phyloP scores from a whole-genome alignment of 2,888 invertebrate species.

The Silvanus unidentatus region DNA sequence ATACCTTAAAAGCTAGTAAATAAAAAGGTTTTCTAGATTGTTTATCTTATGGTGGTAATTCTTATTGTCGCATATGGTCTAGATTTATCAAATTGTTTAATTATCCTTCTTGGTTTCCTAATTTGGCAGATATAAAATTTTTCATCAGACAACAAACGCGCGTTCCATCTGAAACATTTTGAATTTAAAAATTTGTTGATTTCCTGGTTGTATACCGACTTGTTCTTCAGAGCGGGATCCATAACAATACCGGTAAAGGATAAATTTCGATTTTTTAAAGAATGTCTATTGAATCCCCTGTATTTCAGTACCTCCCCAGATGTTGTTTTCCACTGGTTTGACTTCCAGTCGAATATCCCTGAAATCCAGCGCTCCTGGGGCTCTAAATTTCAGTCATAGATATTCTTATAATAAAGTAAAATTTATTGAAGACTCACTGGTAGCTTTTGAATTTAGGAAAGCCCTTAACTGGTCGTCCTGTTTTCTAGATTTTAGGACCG shows the following conservation, averaged over 20 bases:
- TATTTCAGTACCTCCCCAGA: conserved; percentile 63
- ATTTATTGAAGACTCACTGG: background rate
- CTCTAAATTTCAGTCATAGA: conserved; percentile 16
- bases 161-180: conserved; percentile 54
- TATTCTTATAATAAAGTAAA: no score
- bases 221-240: conserved; percentile 50
- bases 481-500: conserved; percentile 26
- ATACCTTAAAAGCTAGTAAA: no score
- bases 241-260: conserved; percentile 66
- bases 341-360: conserved; percentile 66
- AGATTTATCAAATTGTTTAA: background rate
- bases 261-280: conserved; percentile 44
- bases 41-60: background rate
- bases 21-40: no score
- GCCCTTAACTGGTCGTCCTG: conserved; percentile 32
- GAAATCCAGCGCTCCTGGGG: conserved; percentile 71
- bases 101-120: conserved; percentile 8
- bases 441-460: conserved; percentile 23
- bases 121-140: conserved; percentile 65
- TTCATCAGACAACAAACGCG: conserved; percentile 54
- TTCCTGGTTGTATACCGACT: conserved; percentile 20
- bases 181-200: background rate
- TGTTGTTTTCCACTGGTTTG: conserved; percentile 69
- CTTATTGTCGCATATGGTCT: background rate
- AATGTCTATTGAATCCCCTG: conserved; percentile 62